Evolutionary conservation across 2,113 vertebrate species (phyloP).

Genomic region (Balaeniceps rex): DNA sequence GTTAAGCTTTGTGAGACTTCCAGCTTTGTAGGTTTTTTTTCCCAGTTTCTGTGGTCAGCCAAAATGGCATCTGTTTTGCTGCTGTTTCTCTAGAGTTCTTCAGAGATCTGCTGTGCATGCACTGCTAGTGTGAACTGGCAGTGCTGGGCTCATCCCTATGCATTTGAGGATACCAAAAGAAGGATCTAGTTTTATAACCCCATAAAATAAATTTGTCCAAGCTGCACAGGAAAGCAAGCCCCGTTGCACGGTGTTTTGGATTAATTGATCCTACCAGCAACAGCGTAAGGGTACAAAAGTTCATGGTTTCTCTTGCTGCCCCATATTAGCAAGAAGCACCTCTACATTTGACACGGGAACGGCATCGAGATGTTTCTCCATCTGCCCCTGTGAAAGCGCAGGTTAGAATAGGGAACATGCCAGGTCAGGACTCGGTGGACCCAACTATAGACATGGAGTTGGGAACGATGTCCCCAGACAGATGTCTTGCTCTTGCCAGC

Average conservation of each 20-base stretch:
- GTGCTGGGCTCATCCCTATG: neutral
- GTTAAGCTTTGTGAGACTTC: neutral
- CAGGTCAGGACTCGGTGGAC: neutral
- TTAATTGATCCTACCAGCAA: neutral
- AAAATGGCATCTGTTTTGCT: neutral
- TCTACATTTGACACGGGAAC: neutral
- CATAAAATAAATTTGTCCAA: neutral
- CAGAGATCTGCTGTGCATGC: neutral
- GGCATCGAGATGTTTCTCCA: accelerated
- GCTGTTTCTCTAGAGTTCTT: neutral
- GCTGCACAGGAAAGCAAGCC: neutral
- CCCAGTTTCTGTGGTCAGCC: neutral
- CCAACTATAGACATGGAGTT: neutral
- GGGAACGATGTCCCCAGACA: neutral
- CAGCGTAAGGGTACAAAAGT: neutral
- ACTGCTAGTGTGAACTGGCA: neutral
- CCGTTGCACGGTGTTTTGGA: neutral
- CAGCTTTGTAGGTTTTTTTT: neutral
- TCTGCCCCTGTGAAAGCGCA: neutral
- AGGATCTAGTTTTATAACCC: neutral
- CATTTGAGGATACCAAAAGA: neutral
- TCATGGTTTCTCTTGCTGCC: neutral
- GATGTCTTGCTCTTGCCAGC: neutral
- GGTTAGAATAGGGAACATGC: accelerated
- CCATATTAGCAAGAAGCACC: accelerated